Conservation (phyloP, 2,797 vertebrate genomes). For the Rhodeus uyekii region DNA sequence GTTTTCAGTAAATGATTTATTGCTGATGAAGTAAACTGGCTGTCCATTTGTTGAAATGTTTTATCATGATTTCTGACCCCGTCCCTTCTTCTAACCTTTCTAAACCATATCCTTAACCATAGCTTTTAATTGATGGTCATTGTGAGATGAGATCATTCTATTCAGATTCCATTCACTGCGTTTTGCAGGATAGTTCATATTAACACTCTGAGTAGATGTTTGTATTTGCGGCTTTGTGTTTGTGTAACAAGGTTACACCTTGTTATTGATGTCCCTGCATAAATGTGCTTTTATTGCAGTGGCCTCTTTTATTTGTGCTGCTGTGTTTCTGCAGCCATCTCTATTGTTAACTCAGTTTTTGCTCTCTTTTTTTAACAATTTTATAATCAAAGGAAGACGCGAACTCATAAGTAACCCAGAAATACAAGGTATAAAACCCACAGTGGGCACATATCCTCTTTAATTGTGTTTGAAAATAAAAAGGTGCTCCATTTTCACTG, state of each 20-base stretch:
- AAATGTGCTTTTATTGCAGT: conserved; percentile 23
- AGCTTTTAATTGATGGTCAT: neutral
- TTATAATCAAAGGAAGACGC: conserved; percentile 11
- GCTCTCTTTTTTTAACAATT: conserved; percentile 1
- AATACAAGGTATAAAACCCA: neutral
- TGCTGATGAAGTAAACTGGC: neutral
- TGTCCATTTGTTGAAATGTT: neutral
- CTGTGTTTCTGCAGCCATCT: neutral
- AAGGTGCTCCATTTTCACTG: neutral
- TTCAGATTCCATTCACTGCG: neutral
- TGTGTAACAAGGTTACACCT: conserved; percentile 14
- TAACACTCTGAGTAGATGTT: neutral
- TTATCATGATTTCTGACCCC: neutral
- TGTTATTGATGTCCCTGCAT: conserved; percentile 18
- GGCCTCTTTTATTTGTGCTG: neutral
- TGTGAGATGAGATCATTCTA: neutral
- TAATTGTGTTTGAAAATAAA: conserved; percentile 27
- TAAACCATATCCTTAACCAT: neutral
- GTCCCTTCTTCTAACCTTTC: neutral
- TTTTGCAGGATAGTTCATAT: neutral
- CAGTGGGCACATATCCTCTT: neutral
- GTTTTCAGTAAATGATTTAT: neutral
- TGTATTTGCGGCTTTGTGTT: neutral
- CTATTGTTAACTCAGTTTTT: neutral
- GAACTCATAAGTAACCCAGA: neutral